phyloP scores from a whole-genome alignment of 2,888 invertebrate species.

The Tinea trinotella region DNA sequence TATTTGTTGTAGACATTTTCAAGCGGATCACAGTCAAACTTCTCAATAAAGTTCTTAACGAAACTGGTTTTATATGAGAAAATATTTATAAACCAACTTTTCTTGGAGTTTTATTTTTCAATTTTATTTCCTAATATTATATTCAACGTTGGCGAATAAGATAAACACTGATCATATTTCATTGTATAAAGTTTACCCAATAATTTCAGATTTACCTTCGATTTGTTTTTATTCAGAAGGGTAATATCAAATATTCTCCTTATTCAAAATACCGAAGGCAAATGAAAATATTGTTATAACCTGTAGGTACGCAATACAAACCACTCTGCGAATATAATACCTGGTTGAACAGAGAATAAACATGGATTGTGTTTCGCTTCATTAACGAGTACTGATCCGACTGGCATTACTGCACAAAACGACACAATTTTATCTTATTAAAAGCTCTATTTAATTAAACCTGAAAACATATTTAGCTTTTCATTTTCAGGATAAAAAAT shows the following conservation, averaged over 20 bases:
- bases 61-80: constrained; percentile 2
- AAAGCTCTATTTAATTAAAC: neutral
- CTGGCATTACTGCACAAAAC: constrained; percentile 29
- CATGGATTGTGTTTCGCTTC: constrained; percentile 39
- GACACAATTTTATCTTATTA: neutral
- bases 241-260: constrained; percentile 32
- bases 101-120: neutral
- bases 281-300: constrained; percentile 38
- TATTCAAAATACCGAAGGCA: constrained; percentile 30
- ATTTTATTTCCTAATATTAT: constrained; percentile 14
- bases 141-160: constrained; percentile 10
- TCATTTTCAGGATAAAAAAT: neutral
- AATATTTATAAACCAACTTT: neutral
- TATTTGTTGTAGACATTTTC: constrained; percentile 13
- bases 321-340: constrained; percentile 30
- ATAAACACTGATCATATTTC: constrained; percentile 20
- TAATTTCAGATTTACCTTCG: constrained; percentile 28
- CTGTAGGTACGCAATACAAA: constrained; percentile 28
- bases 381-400: constrained; percentile 29
- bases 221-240: constrained; percentile 34
- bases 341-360: constrained; percentile 33
- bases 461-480: neutral
- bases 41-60: constrained; percentile 8
- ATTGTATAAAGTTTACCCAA: constrained; percentile 22
- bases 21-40: constrained; percentile 8